Evolutionary conservation across 2,797 vertebrate genomes (phyloP).

Genomic region (Notoglanidium macrostoma): DNA sequence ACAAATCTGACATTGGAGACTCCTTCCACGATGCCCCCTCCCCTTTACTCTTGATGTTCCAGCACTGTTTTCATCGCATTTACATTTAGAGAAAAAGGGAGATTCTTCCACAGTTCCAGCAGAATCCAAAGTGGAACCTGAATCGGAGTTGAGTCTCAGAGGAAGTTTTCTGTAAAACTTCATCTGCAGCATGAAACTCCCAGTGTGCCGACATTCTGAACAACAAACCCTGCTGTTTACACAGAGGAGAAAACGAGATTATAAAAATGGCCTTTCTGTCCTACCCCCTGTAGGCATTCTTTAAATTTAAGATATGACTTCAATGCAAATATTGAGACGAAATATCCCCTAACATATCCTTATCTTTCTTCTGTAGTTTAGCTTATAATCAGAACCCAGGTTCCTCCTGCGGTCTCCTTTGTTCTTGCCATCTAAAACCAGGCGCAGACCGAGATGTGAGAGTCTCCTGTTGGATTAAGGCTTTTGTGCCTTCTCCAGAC

Average conservation of each 20-base stretch:
- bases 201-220: not conserved
- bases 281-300: not conserved
- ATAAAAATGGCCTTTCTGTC: not conserved
- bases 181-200: not conserved
- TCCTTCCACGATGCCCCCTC: not conserved
- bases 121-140: not conserved
- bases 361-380: conserved; percentile 3
- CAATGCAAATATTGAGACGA: not conserved
- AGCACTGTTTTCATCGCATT: not conserved
- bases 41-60: not conserved
- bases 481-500: conserved; percentile 6
- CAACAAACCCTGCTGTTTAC: not conserved
- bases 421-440: conserved; percentile 6
- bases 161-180: not conserved
- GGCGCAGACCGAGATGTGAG: not conserved
- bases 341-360: not conserved
- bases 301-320: conserved; percentile 7
- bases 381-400: not conserved
- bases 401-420: conserved; percentile 19
- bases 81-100: not conserved
- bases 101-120: not conserved
- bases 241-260: not conserved
- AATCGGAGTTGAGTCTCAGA: not conserved
- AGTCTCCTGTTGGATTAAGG: conserved; percentile 20
- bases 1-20: not conserved